Conservation (phyloP, 2,113 vertebrate species). For the Mus spicilegus region DNA sequence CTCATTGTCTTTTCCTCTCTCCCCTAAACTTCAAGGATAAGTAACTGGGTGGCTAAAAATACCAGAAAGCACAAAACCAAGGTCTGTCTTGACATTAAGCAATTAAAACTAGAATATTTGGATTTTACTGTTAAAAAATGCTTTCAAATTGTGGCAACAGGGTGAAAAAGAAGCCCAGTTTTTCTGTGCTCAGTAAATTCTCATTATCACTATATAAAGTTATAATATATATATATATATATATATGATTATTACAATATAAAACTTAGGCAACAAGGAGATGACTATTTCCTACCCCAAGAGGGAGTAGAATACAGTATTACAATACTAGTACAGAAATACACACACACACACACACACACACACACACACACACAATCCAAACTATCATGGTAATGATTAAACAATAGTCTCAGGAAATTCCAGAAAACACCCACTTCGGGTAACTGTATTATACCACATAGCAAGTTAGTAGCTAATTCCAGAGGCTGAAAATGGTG, state of each 20-base stretch:
- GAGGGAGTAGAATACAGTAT: background rate
- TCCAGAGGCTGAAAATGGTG: constrained; percentile 23
- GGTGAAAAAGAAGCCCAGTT: constrained; percentile 9
- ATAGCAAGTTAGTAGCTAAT: background rate
- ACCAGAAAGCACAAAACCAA: constrained; percentile 32
- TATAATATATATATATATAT: background rate
- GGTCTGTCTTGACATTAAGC: background rate
- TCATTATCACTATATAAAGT: background rate
- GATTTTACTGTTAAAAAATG: constrained; percentile 13
- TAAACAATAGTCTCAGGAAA: constrained; percentile 50
- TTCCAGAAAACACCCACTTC: background rate
- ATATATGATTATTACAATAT: background rate
- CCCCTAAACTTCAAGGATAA: constrained; percentile 29
- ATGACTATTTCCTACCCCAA: background rate
- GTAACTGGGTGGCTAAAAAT: constrained; percentile 40
- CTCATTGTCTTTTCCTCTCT: background rate
- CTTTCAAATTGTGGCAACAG: background rate
- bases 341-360: background rate
- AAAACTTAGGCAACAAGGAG: constrained; percentile 42
- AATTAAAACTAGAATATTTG: background rate
- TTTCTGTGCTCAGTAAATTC: constrained; percentile 54
- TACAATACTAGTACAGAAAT: background rate
- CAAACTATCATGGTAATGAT: constrained; percentile 34
- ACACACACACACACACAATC: background rate
- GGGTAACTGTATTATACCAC: background rate